Evolutionary conservation across 2,888 invertebrate genomes (phyloP), one percentile per base, ranked within the genome.

Genomic region (Hydrotaea cyrtoneurina): DNA sequence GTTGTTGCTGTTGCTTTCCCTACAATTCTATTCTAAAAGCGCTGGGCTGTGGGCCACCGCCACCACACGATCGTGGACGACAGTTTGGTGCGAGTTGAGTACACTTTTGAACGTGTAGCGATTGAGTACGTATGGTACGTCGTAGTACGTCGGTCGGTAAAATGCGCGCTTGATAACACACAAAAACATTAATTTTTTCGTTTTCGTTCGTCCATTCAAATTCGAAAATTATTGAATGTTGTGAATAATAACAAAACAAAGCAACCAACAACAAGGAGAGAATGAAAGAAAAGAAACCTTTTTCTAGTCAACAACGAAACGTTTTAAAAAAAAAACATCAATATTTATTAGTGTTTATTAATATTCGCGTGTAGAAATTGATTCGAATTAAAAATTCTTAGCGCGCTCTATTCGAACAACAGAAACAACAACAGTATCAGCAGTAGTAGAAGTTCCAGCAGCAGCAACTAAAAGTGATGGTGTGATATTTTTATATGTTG

Each of bases 291-390:
- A 31, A 53, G 64, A 82, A 76, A 76, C 76, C 76, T 59, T 78
- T 55, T 74, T 82, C 82, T 85, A 82, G 85, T 85, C 85, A 82
- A 69, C 62, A 77, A 85, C 74, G 43, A 76, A 80, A 59, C 19
- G 46, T 53, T 50, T n/a, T n/a, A n/a, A n/a, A n/a, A n/a, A 76
- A 69, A 76, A 31, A 80, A 74, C 79, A 77, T 85, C 85, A 85
- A 85, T 85, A 85, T 81, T 82, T 85, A 82, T 82, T 80, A 82
- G 82, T 77, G 77, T 85, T 85, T 82, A 77, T 80, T 85, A 82
- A 82, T 82, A 85, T 78, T 82, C 79, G 82, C 62, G 84, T 81
- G 80, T 80, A 80, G 84, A 84, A 84, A 84, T 84, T 84, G 73
- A 85, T 79, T 80, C 23, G 69, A 85, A 85, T 85, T 85, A 82